Percentiles rank a stretch among this genome's conserved stretches.
Conservation (phyloP, 2,888 invertebrate species). For the Troides aeacus region DNA sequence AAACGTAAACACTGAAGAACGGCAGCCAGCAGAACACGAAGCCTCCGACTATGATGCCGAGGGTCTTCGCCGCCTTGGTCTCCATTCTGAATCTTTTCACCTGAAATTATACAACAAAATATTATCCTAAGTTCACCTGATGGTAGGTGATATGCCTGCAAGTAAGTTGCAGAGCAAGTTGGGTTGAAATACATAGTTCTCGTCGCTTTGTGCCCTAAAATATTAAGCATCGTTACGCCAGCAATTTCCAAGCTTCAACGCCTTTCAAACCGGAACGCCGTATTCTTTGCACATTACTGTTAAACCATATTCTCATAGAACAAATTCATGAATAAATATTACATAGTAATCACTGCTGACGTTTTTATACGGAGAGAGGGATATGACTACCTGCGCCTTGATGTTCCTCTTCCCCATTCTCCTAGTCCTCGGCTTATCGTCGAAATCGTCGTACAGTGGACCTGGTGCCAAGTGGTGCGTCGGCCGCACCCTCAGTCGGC, state of each 20-base stretch:
- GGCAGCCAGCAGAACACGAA: conserved; percentile 98
- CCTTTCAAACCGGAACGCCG: too few species aligned
- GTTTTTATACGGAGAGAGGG: not conserved
- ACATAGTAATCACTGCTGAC: too few species aligned
- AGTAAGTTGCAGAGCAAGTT: too few species aligned
- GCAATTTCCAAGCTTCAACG: too few species aligned
- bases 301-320: too few species aligned
- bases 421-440: conserved; percentile 76
- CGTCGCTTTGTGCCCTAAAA: too few species aligned
- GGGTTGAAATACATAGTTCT: too few species aligned
- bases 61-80: conserved; percentile 97
- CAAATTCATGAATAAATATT: too few species aligned
- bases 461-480: conserved; percentile 70
- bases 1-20: conserved; percentile 96
- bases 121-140: too few species aligned
- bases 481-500: conserved; percentile 80
- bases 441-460: conserved; percentile 69
- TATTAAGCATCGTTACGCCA: too few species aligned
- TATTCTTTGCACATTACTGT: too few species aligned
- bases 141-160: too few species aligned
- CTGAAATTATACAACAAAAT: conserved; percentile 59
- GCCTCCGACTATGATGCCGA: conserved; percentile 97
- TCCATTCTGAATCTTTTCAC: conserved; percentile 96
- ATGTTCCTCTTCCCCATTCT: conserved; percentile 94
- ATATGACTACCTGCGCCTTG: conserved; percentile 86